Base-by-base conservation (phyloP, 1,140 invertebrate genomes). In the Cherax destructor region DNA sequence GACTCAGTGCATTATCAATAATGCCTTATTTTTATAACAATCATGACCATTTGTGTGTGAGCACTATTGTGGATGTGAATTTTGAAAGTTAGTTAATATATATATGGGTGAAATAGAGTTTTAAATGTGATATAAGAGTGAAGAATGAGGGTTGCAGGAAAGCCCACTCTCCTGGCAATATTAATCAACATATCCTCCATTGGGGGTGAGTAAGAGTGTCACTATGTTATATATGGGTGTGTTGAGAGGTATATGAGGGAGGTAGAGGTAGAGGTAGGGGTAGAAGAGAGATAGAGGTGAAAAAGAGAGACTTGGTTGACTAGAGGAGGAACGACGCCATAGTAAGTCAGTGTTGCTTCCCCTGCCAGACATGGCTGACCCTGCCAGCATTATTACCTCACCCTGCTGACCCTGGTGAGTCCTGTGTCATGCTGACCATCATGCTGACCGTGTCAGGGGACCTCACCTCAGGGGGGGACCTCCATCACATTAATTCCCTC, bases 281-380 rank as follows among this genome's bases (percentile, higher is more conserved):
- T 47, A 10, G 13, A 78, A 30, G 76, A 50, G 41, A 30, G 5
- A 9, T 0, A 50, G 4, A 0, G 30, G 7, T 30, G 5, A 49
- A 9, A 47, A 47, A 80, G 78, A 41, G 78, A 80, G n/a, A n/a
- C n/a, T n/a, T n/a, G n/a, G 50, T 52, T 49, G 78, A 47, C 78
- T 24, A 80, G 16, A 80, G 18, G 50, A 52, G 0, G 50, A 80
- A 52, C 18, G 78, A 80, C 78, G 78, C 78, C 78, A 80, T 80
- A 74, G 78, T 56, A 6, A 6, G 10, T 0, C 52, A 13, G 13
- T 1, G 52, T 9, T 56, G 49, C 49, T 65, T 5, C 13, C 47
- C 1, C 18, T 30, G 11, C 4, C 9, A 18, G 52, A n/a, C 11
- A 50, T 50, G 41, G 52, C n/a, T n/a, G 78, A 47, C 47, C 50